Conservation (phyloP, 2,113 vertebrate genomes). For the Malurus melanocephalus region DNA sequence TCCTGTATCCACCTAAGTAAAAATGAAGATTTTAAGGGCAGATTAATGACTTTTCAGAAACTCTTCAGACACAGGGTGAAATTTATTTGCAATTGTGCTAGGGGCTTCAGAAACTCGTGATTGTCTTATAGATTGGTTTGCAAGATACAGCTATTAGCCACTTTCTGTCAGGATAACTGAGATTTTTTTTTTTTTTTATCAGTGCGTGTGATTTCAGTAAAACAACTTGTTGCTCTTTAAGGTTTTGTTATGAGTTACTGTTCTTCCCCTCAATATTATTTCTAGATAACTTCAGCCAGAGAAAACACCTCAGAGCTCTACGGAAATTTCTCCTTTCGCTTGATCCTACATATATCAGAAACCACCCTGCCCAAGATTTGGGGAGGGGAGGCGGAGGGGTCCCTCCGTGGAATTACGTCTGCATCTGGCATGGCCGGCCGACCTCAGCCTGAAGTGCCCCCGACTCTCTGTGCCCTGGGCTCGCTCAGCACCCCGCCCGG, state of each 20-base stretch:
- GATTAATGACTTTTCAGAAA: neutral
- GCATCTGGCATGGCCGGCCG: neutral
- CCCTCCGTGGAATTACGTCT: constrained; percentile 4
- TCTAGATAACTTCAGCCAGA: constrained; percentile 35
- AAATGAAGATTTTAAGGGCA: neutral
- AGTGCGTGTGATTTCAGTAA: neutral
- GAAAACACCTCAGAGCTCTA: constrained; percentile 23
- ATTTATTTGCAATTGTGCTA: neutral
- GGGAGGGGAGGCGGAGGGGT: constrained; percentile 23
- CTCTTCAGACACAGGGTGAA: neutral
- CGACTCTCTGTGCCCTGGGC: neutral
- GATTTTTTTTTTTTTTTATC: neutral
- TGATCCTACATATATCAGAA: neutral
- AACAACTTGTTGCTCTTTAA: constrained; percentile 37
- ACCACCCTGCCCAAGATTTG: neutral
- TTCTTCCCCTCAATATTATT: constrained; percentile 33
- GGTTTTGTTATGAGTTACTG: constrained; percentile 36
- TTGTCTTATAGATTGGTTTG: neutral
- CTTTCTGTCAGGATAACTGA: neutral
- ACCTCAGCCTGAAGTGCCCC: neutral
- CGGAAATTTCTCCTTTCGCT: neutral
- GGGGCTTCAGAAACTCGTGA: neutral
- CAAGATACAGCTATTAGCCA: neutral
- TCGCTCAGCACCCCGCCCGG: neutral
- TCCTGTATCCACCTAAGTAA: neutral